These are phyloP conservation scores for Siderastrea siderea DNA, from an alignment of 92 coral and sea anemone genomes.

Conservation along the genomic window DNA sequence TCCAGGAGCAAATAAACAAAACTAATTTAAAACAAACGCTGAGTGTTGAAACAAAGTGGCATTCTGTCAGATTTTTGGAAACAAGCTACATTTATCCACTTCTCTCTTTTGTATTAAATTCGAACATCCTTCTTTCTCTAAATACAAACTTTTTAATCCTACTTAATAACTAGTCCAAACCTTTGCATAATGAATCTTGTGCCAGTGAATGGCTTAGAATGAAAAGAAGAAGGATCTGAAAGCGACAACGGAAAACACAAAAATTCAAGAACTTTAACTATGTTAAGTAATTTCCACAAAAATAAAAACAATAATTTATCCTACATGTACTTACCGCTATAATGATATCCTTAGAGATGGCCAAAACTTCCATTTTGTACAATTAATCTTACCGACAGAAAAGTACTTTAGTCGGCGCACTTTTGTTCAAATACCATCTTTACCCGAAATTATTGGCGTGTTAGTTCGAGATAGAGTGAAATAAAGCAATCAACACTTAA, in stretches of 20 bases:
- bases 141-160: neutral
- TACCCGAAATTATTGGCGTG: neutral
- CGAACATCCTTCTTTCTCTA: too few species aligned
- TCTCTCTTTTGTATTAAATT: neutral
- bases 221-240: neutral
- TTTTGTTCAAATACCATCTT: neutral
- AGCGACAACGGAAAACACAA: neutral
- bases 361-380: neutral
- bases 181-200: neutral
- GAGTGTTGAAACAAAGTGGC: too few species aligned
- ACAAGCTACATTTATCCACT: neutral
- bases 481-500: neutral
- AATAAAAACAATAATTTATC: neutral
- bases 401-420: neutral
- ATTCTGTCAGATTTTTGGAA: too few species aligned
- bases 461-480: neutral
- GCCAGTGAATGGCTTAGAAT: neutral
- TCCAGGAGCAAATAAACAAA: too few species aligned
- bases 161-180: neutral
- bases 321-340: slow-evolving; percentile 6
- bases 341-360: neutral
- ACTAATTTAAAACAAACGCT: too few species aligned
- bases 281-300: neutral
- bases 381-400: neutral
- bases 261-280: neutral